Evolutionary conservation across 2,113 vertebrate species (phyloP), one percentile per base, ranked within the genome.

Genomic region (Eupsittula cactorum): DNA sequence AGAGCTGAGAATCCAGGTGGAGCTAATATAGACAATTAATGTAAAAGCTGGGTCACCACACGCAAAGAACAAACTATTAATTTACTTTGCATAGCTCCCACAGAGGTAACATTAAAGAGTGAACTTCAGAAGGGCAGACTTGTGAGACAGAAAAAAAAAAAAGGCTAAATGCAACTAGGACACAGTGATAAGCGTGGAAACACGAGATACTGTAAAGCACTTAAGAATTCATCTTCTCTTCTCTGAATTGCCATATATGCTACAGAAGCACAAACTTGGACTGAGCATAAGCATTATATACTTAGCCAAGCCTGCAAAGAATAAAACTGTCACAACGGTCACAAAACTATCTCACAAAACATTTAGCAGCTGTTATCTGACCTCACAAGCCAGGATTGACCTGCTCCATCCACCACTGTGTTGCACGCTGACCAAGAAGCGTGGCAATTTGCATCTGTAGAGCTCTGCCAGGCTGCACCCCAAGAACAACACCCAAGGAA

Each of bases 361-460:
- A 64, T 18, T 3, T n/a, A 71, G 31, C 25, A n/a, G 23, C 16
- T 2, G 0, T 47, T 41, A 47, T 33, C 29, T 52, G 70, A 59
- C 57, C 17, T 81, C 7, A 1, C 13, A 10, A 81, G 33, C 24
- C 15, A 2, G 14, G 14, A 63, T 6, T 2, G 1, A 28, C 49
- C 1, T 1, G 8, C 41, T 50, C 47, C 1, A 0, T 44, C 24
- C 2, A 1, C 28, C 33, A 69, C 49, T 10, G 0, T 1, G 4
- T 4, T 46, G 44, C 42, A 28, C 0, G 0, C 23, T 7, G 16
- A 10, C 21, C 0, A 1, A 68, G 60, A n/a, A 52, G n/a, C 1
- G 1, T 7, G 4, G 49, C 5, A 1, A 18, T 39, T 35, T 69
- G 23, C 1, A 2, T 9, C 19, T 3, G 0, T 7, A 29, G 1